Percentiles rank a stretch among this genome's conserved stretches.
phyloP scores from a whole-genome alignment of 2,888 invertebrate genomes.

The Nymphalis c-album region DNA sequence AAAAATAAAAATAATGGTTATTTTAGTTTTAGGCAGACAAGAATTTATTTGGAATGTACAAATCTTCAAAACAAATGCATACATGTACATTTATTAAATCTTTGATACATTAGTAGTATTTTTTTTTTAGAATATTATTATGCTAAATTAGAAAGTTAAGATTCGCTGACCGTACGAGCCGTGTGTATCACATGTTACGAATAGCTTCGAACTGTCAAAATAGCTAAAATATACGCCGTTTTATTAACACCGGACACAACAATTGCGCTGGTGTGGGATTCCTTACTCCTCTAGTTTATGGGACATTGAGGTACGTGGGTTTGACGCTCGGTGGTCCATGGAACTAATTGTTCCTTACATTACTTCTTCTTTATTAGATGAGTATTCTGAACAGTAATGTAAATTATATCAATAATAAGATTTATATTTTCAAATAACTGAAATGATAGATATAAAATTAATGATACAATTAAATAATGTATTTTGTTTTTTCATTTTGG shows the following conservation, averaged over 20 bases:
- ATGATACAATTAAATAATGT: not conserved
- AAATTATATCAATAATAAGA: not conserved
- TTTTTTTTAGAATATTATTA: too few species aligned
- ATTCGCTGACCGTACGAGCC: constrained; percentile 30
- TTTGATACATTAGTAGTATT: too few species aligned
- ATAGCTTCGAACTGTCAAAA: constrained; percentile 79
- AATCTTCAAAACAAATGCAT: too few species aligned
- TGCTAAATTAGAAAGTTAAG: not conserved
- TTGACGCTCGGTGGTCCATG: constrained; percentile 61
- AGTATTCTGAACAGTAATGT: constrained; percentile 5
- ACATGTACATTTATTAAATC: too few species aligned
- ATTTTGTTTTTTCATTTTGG: too few species aligned
- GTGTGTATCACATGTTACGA: constrained; percentile 61
- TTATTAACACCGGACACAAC: constrained; percentile 77
- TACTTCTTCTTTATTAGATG: constrained; percentile 35
- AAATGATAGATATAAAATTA: not conserved
- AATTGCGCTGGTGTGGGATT: constrained; percentile 77
- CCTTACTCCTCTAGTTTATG: constrained; percentile 74
- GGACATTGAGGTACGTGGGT: constrained; percentile 65
- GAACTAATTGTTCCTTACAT: constrained; percentile 56
- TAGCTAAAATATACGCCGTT: constrained; percentile 78
- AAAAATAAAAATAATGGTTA: too few species aligned
- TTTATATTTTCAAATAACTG: not conserved
- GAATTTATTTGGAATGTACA: too few species aligned
- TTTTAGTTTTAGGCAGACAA: too few species aligned